Evolutionary conservation across 2,113 vertebrate species (phyloP), one percentile per base, ranked within the genome.

Genomic region (Corythornis madagascariensis): DNA sequence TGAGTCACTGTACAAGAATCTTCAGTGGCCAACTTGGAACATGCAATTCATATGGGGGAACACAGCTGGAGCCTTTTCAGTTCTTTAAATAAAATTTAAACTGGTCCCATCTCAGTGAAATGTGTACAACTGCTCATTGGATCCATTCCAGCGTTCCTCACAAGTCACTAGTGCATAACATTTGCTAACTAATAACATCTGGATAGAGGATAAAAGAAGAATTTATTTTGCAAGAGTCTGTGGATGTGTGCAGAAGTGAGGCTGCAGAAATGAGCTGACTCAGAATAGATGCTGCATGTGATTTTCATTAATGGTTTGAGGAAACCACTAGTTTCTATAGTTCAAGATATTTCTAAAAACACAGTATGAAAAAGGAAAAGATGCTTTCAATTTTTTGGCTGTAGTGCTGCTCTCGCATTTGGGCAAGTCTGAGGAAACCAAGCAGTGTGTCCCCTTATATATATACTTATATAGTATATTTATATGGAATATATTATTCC

Each of bases 151-250:
- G 83, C 25, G 13, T 93, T 89, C 85, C 59, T 89, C 52, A 59
- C 42, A 73, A 73, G 63, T 82, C 70, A 59, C 35, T 77, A 57
- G 75, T 57, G 75, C 16, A 2, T 38, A 86, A 76, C 42, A 43
- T 61, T 81, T 53, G 50, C 86, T 95, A 92, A 93, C 77, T 67
- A 89, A 22, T 64, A 94, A 88, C 92, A 93, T 82, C 93, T 96
- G 96, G 92, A 74, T 13, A 47, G 78, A 69, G 79, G 75, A 90
- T 83, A 61, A 87, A 93, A 83, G 66, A 75, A 74, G 55, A 92
- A 82, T 55, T 38, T 38, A 70, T 83, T 84, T 66, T 91, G 81
- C 35, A 59, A 63, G 73, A 79, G 28, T 65, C 61, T 59, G 38
- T 50, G 61, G 70, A 57, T 47, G 38, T 70, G 59, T 89, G 89